A percentile compares a stretch with the other conserved stretches of the same genome.
Evolutionary conservation across 1,140 invertebrate species (phyloP).

Genomic region (Chironomus tepperi): DNA sequence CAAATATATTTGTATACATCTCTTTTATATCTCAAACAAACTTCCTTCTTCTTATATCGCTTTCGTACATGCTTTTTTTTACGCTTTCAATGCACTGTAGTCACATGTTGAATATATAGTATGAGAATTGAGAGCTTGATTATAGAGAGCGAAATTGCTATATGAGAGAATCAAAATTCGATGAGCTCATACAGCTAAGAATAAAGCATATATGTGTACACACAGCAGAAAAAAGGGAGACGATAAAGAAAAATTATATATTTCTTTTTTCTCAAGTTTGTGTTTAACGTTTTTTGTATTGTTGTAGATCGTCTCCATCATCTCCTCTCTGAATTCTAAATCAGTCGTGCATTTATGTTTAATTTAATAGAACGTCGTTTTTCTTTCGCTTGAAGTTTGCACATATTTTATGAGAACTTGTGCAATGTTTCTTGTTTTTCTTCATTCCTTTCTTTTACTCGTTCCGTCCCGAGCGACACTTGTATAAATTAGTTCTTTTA

Average conservation of each 20-base stretch:
- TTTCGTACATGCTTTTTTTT: background rate
- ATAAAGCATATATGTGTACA: background rate
- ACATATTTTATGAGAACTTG: too few species aligned
- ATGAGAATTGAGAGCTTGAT: background rate
- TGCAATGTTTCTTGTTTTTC: too few species aligned
- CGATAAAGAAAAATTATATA: background rate
- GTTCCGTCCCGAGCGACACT: too few species aligned
- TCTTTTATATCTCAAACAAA: background rate
- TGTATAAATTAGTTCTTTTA: too few species aligned
- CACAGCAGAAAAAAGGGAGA: background rate
- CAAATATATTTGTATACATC: background rate
- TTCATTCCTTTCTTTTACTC: too few species aligned
- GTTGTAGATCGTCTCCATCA: too few species aligned
- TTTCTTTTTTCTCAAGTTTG: background rate
- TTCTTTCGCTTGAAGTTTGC: too few species aligned
- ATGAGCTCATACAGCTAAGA: slow-evolving; percentile 22
- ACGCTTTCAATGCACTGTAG: background rate
- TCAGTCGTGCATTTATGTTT: too few species aligned
- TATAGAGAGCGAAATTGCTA: background rate
- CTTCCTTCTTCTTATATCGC: background rate
- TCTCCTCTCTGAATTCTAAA: too few species aligned
- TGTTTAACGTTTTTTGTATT: too few species aligned
- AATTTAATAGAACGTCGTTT: too few species aligned
- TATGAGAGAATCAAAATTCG: background rate
- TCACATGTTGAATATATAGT: background rate